These are phyloP conservation scores for Psophia crepitans DNA, from an alignment of 2,113 vertebrate genomes.

Conservation along the genomic window DNA sequence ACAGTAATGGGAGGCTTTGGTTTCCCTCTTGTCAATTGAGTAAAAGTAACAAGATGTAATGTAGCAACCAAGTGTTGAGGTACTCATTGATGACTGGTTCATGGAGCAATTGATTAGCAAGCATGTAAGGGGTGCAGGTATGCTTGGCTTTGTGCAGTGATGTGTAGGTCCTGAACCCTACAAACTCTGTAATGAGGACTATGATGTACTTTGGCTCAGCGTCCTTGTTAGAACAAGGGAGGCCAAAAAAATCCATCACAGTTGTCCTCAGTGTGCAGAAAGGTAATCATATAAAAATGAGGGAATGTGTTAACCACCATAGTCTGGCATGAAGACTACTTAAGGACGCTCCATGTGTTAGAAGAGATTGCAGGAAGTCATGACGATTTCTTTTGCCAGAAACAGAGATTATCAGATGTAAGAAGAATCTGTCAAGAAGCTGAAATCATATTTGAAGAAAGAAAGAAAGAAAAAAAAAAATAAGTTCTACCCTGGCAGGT, in stretches of 20 bases:
- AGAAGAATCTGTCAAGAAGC: background rate
- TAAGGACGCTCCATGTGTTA: background rate
- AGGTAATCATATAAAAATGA: background rate
- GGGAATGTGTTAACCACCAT: background rate
- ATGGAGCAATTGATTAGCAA: background rate
- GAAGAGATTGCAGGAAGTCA: background rate
- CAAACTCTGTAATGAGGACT: background rate
- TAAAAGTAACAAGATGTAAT: background rate
- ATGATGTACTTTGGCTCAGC: background rate
- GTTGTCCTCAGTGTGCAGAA: background rate
- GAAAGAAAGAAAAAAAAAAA: background rate
- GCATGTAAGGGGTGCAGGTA: background rate
- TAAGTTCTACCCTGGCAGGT: background rate
- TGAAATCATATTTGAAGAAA: background rate
- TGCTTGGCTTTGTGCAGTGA: background rate
- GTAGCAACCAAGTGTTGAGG: background rate
- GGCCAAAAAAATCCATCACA: background rate
- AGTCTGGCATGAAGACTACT: background rate
- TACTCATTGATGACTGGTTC: rapidly evolving
- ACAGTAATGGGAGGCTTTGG: background rate
- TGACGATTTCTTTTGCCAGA: background rate
- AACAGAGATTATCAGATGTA: background rate
- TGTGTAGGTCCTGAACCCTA: background rate
- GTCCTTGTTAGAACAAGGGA: background rate
- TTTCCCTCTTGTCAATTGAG: background rate